Conservation (phyloP, 1,140 invertebrate species). For the Frieseomelitta varia region DNA sequence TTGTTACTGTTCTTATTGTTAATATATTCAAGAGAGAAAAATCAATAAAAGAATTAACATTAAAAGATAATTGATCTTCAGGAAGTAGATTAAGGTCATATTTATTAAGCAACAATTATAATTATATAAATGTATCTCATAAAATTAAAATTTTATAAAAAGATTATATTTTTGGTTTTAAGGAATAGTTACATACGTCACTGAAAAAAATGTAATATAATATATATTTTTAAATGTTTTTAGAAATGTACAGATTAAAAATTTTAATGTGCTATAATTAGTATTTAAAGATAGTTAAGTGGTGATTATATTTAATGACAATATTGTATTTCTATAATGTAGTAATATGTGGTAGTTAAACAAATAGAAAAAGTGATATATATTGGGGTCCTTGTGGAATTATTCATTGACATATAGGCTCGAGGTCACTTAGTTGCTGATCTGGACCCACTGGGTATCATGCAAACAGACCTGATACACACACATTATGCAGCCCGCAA, state of each 20-base stretch:
- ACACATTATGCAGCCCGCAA: conserved; percentile 84
- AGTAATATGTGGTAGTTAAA: conserved; percentile 26
- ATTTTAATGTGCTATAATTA: not conserved
- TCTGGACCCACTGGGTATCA: conserved; percentile 96
- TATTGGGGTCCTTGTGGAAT: conserved; percentile 70
- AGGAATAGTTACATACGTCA: not conserved
- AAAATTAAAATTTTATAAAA: not conserved
- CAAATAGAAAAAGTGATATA: conserved; percentile 64
- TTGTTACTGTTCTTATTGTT: not conserved
- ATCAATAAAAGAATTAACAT: not conserved
- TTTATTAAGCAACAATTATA: not conserved
- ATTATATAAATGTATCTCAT: not conserved
- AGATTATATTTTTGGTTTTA: not conserved
- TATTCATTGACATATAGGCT: conserved; percentile 86
- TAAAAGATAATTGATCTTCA: not conserved
- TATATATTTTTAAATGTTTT: not conserved
- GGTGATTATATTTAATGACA: not conserved
- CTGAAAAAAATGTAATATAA: not conserved
- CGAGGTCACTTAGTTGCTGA: conserved; percentile 97
- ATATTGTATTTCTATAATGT: conserved; percentile 5
- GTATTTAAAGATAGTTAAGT: conserved; percentile 13
- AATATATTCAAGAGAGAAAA: not conserved
- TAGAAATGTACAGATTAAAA: not conserved
- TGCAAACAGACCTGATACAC: conserved; percentile 84
- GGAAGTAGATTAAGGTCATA: not conserved